Conservation (phyloP, 1,140 invertebrate genomes). For the Drosophila mojavensis region DNA sequence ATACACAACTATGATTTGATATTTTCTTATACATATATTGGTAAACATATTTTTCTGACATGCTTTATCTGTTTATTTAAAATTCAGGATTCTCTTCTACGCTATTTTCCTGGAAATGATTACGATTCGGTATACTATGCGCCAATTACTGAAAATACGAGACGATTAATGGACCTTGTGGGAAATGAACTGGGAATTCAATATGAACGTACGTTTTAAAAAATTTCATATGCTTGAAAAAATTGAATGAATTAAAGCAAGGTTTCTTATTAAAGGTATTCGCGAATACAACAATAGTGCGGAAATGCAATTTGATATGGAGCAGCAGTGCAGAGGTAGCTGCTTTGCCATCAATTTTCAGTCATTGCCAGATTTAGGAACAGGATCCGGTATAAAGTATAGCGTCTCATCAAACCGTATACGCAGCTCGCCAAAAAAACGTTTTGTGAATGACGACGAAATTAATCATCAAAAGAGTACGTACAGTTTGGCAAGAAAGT, state of each 20-base stretch:
- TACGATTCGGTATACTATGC: slow-evolving; percentile 77
- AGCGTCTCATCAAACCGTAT: slow-evolving; percentile 65
- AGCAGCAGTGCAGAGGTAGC: slow-evolving; percentile 59
- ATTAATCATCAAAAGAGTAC: slow-evolving; percentile 65
- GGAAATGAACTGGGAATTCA: slow-evolving; percentile 73
- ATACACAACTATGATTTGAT: too few relatives aligned
- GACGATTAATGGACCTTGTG: slow-evolving; percentile 75
- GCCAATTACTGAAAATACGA: slow-evolving; percentile 68
- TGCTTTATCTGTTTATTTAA: too few relatives aligned
- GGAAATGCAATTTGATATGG: slow-evolving; percentile 70
- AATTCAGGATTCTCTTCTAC: slow-evolving; percentile 33
- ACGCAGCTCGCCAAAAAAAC: slow-evolving; percentile 64
- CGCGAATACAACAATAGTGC: slow-evolving; percentile 59
- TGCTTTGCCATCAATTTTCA: slow-evolving; percentile 62
- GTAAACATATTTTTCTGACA: too few relatives aligned
- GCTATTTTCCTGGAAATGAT: slow-evolving; percentile 65
- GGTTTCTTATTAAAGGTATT: slow-evolving; percentile 26
- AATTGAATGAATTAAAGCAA: neutral
- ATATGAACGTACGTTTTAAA: slow-evolving; percentile 71
- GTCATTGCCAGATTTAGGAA: slow-evolving; percentile 28
- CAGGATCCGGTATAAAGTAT: slow-evolving; percentile 43
- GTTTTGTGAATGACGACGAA: slow-evolving; percentile 73
- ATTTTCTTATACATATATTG: too few relatives aligned
- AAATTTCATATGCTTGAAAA: neutral
- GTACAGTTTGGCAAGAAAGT: too few relatives aligned